Evolutionary conservation across 1,140 invertebrate species (phyloP).

Genomic region (Pseudomyrmex pallidus): DNA sequence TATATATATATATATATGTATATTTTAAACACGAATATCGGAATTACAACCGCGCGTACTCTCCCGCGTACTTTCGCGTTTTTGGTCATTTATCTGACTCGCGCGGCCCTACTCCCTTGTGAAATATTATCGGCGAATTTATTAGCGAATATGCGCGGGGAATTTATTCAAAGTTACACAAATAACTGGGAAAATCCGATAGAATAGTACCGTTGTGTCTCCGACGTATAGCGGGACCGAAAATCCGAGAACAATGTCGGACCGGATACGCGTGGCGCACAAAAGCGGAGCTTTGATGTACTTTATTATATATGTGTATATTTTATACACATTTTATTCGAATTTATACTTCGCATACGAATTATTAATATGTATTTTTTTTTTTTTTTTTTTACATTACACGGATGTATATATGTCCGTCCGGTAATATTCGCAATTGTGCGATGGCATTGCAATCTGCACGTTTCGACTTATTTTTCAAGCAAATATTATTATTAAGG

Average conservation of each 20-base stretch:
- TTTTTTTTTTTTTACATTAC: too few relatives aligned
- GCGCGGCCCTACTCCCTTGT: not conserved
- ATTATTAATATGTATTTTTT: too few relatives aligned
- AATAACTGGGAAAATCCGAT: conserved; percentile 28
- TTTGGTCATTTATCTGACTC: not conserved
- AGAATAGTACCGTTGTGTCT: not conserved
- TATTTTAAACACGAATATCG: not conserved
- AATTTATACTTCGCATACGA: too few relatives aligned
- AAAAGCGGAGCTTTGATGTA: not conserved
- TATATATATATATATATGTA: not conserved
- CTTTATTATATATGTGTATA: not conserved
- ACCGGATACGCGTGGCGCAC: not conserved
- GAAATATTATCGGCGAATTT: conserved; percentile 53
- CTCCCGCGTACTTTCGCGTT: not conserved
- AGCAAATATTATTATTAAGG: too few relatives aligned
- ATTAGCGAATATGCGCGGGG: not conserved
- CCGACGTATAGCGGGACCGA: not conserved
- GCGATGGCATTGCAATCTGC: too few relatives aligned
- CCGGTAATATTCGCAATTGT: too few relatives aligned
- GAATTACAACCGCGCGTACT: not conserved
- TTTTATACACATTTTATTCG: too few relatives aligned
- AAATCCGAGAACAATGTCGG: not conserved
- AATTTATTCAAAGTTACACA: not conserved
- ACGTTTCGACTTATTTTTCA: too few relatives aligned
- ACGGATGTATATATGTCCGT: too few relatives aligned